Evolutionary conservation across 2,888 invertebrate genomes (phyloP).

Genomic region (Ophion slaviceki): DNA sequence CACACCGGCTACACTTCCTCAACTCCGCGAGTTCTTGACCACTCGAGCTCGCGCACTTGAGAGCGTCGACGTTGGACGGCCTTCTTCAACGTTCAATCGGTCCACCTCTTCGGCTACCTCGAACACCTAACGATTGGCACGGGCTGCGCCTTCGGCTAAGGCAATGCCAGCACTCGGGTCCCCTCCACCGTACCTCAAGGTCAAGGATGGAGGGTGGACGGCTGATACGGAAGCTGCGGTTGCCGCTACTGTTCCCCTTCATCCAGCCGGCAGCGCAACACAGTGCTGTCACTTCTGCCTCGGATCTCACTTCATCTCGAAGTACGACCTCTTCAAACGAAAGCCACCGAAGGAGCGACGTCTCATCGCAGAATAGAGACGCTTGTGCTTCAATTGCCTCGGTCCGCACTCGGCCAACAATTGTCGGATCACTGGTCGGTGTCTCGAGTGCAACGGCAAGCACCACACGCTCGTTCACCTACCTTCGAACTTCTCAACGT

Average conservation of each 20-base stretch:
- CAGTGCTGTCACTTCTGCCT: conserved; percentile 5
- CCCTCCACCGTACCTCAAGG: background rate
- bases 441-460: conserved; percentile 10
- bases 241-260: background rate
- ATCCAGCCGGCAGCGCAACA: background rate
- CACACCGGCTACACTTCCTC: too few relatives aligned
- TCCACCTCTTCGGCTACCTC: too few relatives aligned
- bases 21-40: too few relatives aligned
- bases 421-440: conserved; percentile 9
- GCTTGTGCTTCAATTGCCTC: conserved; percentile 26
- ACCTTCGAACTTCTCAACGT: background rate
- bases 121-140: background rate
- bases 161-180: background rate
- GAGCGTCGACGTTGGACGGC: too few relatives aligned
- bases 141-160: background rate
- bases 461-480: conserved; percentile 16
- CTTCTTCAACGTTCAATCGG: too few relatives aligned
- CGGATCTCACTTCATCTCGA: background rate
- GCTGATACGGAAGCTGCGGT: background rate
- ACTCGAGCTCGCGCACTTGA: too few relatives aligned
- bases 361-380: background rate
- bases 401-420: conserved; percentile 16
- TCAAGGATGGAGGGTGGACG: background rate
- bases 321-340: background rate
- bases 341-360: background rate